phyloP scores from a whole-genome alignment of 1,140 invertebrate genomes.

The Gerris buenoi region DNA sequence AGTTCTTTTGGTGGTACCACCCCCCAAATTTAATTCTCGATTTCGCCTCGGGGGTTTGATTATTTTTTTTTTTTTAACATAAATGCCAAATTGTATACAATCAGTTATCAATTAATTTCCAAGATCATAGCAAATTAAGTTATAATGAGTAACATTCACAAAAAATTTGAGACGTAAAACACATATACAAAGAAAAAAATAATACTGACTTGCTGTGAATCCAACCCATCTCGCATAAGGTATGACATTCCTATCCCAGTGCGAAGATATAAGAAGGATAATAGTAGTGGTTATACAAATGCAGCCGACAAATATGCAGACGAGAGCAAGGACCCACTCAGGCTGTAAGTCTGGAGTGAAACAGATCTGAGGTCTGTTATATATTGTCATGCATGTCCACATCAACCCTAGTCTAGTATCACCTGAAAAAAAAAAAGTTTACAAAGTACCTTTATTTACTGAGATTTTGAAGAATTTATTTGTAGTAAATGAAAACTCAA shows the following conservation, averaged over 20 bases:
- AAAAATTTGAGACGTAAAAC: neutral
- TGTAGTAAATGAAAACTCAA: too few species aligned
- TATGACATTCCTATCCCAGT: constrained; percentile 79
- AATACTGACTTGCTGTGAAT: constrained; percentile 74
- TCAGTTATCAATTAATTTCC: too few species aligned
- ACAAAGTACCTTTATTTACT: too few species aligned
- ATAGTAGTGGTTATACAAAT: constrained; percentile 84
- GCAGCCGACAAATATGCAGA: constrained; percentile 83
- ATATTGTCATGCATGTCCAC: constrained; percentile 85
- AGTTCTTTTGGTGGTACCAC: too few species aligned
- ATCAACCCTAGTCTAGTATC: constrained; percentile 79
- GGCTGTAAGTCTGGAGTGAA: constrained; percentile 70
- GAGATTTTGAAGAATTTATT: too few species aligned
- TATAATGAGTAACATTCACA: too few species aligned
- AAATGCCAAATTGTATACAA: too few species aligned
- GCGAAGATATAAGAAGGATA: constrained; percentile 68
- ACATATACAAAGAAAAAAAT: neutral
- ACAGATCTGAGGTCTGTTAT: constrained; percentile 74
- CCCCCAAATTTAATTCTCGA: too few species aligned
- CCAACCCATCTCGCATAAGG: constrained; percentile 89
- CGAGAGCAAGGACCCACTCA: constrained; percentile 79
- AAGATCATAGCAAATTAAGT: too few species aligned
- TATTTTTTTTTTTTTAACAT: too few species aligned
- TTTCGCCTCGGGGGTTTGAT: too few species aligned
- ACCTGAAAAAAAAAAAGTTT: constrained; percentile 35